Evolutionary conservation across 2,888 invertebrate species (phyloP), one percentile per base, ranked within the genome.

Genomic region (Hypercompe scribonia): DNA sequence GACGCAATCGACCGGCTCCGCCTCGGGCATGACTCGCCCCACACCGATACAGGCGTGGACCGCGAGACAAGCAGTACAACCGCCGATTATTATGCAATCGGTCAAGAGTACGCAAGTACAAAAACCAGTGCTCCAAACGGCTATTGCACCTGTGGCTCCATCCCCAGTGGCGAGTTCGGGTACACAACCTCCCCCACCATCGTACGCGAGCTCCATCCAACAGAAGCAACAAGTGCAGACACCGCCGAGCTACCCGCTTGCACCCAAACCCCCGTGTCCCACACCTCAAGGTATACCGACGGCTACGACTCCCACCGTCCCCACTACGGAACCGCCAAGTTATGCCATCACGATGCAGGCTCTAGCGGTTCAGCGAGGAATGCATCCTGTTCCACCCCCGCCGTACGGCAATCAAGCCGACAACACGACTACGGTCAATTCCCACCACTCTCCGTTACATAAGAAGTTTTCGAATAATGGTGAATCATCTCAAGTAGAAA

Each of bases 31-130:
- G 96, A 97, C 97, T 64, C 96, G 98, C 81, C 98, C 98, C 8
- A 97, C 98, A 79, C 98, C 99, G 7, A 95, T 98, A 72, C 97
- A 97, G 90, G 97, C 98, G 67, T 98, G 98, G 97, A 97, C 97
- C 73, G 98, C 98, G 72, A 96, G 98, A 69, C 99, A 99, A 91
- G 97, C 98, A 61, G 98, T 98, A 33, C 99, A 99, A 88, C 98
- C 98, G 68, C 99, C 99, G 13, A 98, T 99, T 81, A 99, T 99
- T 79, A 99, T 99, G 99, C 99, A 99, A 91, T 98, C 99, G 46
- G 99, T 99, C 31, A 98, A 98, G 91, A 99, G 99, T 94, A 99
- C 99, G 31, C 99, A 99, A 92, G 99, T 99, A 61, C 99, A 99
- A 89, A 99, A 99, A 91, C 99, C 99, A 0, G 97, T 99, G 42